These are phyloP conservation scores for Chironomus striatipennis DNA, from an alignment of 1,140 invertebrate genomes.

Conservation along the genomic window DNA sequence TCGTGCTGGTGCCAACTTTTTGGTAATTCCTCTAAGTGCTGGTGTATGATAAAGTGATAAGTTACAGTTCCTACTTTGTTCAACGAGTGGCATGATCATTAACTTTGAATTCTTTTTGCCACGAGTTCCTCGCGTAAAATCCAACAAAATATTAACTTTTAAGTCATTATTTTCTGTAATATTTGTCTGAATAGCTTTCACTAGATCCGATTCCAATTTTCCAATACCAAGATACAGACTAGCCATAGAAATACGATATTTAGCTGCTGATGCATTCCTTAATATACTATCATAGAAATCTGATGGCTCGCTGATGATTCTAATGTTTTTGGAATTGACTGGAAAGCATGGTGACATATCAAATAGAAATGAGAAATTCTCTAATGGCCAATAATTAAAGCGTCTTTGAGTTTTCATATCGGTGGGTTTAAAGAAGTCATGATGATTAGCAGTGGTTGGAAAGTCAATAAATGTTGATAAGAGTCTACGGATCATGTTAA, in stretches of 20 bases:
- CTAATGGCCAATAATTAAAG: neutral
- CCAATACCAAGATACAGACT: conserved; percentile 93
- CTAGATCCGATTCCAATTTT: conserved; percentile 68
- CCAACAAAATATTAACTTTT: conserved; percentile 78
- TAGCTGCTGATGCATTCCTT: conserved; percentile 58
- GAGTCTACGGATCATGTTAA: conserved; percentile 20
- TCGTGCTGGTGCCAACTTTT: conserved; percentile 66
- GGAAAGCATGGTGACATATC: conserved; percentile 62
- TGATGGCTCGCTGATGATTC: conserved; percentile 61
- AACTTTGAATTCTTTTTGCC: conserved; percentile 65
- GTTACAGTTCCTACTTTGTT: conserved; percentile 44
- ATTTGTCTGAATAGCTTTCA: conserved; percentile 52
- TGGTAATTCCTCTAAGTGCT: conserved; percentile 71
- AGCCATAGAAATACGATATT: conserved; percentile 73
- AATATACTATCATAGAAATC: conserved; percentile 69
- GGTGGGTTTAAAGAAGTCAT: neutral
- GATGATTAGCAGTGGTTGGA: neutral
- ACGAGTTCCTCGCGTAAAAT: conserved; percentile 83
- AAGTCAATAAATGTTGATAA: conserved; percentile 22
- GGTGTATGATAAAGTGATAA: conserved; percentile 88
- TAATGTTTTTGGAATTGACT: conserved; percentile 57
- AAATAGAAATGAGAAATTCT: conserved; percentile 55
- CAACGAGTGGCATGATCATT: conserved; percentile 66
- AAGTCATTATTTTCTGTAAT: conserved; percentile 48
- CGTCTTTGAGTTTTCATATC: neutral